Percentiles rank a stretch among this genome's conserved stretches.
phyloP scores from a whole-genome alignment of 2,113 vertebrate genomes.

The Xiphias gladius region DNA sequence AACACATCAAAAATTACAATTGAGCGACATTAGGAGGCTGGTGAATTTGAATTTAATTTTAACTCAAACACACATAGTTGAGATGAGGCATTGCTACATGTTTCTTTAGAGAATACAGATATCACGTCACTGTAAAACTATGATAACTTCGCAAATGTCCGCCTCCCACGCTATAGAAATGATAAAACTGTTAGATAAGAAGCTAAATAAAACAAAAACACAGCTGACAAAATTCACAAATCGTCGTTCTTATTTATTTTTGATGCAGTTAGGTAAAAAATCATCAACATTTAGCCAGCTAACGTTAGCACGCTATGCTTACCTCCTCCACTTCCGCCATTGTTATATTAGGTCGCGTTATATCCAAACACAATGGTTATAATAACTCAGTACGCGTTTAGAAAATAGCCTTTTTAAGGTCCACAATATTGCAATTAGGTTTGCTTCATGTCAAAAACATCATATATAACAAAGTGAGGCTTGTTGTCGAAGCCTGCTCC shows the following conservation, averaged over 20 bases:
- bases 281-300: constrained; percentile 44
- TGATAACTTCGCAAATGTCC: not conserved
- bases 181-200: not conserved
- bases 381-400: not conserved
- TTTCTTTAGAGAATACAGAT: not conserved
- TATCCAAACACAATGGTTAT: not conserved
- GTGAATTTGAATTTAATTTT: not conserved
- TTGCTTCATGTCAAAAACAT: not conserved
- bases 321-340: constrained; percentile 94
- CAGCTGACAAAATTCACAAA: not conserved
- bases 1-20: not conserved
- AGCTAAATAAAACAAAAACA: not conserved
- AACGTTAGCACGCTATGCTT: constrained; percentile 70
- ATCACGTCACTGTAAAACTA: not conserved
- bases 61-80: not conserved
- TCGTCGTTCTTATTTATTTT: not conserved
- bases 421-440: not conserved
- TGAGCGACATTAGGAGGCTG: not conserved
- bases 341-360: not conserved
- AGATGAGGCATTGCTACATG: not conserved
- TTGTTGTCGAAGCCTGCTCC: constrained; percentile 53
- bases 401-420: not conserved
- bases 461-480: not conserved
- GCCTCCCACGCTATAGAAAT: not conserved
- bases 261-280: not conserved